phyloP scores from a whole-genome alignment of 2,113 vertebrate species.

The Gorsachius goisagi region DNA sequence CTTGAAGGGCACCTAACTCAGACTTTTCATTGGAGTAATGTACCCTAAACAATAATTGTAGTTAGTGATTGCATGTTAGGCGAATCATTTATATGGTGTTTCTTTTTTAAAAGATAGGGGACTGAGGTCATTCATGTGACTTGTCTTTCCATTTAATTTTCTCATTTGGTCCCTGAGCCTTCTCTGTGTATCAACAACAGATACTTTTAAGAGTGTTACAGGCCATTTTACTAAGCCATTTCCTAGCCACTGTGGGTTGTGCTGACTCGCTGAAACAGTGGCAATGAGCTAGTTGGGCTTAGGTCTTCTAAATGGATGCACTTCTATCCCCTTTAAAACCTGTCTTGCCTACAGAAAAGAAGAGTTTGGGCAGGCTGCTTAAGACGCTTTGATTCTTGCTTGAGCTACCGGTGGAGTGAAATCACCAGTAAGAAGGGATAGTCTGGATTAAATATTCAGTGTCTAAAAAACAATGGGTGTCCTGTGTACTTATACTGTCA shows the following conservation, averaged over 20 bases:
- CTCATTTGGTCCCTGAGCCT: background rate
- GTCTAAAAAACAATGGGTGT: background rate
- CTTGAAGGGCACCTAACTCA: too few relatives aligned
- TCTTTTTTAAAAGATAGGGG: background rate
- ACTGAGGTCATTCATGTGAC: background rate
- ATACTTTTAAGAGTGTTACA: too few relatives aligned
- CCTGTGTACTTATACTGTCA: too few relatives aligned
- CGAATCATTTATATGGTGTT: rapidly evolving
- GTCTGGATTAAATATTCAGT: background rate
- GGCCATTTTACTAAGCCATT: background rate
- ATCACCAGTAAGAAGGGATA: background rate
- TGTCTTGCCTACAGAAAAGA: background rate
- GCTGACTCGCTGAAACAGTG: too few relatives aligned
- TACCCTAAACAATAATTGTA: too few relatives aligned
- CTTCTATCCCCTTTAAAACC: background rate
- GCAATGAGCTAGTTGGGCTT: background rate
- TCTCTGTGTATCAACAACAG: too few relatives aligned
- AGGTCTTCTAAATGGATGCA: background rate
- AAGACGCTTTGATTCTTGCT: background rate
- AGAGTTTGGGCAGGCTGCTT: background rate
- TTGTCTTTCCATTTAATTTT: background rate
- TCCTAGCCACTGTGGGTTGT: background rate
- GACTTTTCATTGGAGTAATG: background rate
- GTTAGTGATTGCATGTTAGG: too few relatives aligned
- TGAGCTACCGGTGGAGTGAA: background rate